These are phyloP conservation scores for Arrhopalites spinosus DNA, from an alignment of 2,888 invertebrate genomes.

Conservation along the genomic window DNA sequence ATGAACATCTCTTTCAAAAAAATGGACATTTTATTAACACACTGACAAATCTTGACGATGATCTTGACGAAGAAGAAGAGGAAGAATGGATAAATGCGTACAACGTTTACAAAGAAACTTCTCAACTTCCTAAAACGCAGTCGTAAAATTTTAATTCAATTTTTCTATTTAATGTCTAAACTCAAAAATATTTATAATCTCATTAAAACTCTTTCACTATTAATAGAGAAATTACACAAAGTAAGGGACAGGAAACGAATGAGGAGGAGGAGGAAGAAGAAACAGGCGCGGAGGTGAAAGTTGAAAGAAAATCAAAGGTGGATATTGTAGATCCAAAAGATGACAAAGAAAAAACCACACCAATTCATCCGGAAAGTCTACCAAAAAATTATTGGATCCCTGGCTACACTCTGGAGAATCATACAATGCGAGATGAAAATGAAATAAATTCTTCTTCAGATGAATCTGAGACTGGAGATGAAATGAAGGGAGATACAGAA, in stretches of 20 bases:
- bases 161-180: not conserved
- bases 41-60: not conserved
- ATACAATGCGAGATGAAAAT: no score
- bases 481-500: not conserved
- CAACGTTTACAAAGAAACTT: constrained; percentile 13
- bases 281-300: not conserved
- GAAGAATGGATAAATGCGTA: constrained; percentile 2
- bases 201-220: no score
- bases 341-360: not conserved
- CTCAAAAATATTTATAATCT: no score
- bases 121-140: not conserved
- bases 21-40: no score
- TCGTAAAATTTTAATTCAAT: not conserved
- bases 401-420: constrained; percentile 5
- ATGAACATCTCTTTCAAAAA: no score
- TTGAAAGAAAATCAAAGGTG: not conserved
- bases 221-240: no score
- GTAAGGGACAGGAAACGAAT: not conserved
- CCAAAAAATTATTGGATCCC: constrained; percentile 14
- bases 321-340: no score
- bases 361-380: constrained; percentile 1
- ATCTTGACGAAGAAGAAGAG: constrained; percentile 5
- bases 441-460: not conserved
- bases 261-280: not conserved
- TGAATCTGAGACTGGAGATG: not conserved